Evolutionary conservation across 2,888 invertebrate species (phyloP), one percentile per base, ranked within the genome.

Genomic region (Pristionchus arcanus): DNA sequence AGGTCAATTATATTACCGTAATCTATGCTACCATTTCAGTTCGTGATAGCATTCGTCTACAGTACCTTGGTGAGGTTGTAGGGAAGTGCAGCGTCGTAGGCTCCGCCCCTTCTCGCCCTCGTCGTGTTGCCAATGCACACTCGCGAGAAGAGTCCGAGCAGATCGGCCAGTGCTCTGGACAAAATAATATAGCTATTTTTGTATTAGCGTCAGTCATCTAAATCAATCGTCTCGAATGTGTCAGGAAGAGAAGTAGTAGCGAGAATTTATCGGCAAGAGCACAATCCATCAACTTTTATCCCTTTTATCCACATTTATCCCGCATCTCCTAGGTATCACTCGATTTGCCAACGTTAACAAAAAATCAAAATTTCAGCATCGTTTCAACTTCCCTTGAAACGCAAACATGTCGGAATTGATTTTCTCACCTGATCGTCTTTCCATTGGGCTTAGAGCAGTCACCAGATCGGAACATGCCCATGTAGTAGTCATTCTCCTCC

Each of bases 401-500:
- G 1, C 25, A 13, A 81, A 37, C 25, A 19, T 16, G 21, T 5
- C 77, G 13, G 37, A 15, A 11, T 49, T 81, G 49, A 0, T 55
- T 31, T 28, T 9, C 85, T 55, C 34, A 55, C 85, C 85, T 85
- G 59, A 85, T 16, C 11, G 59, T 31, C 63, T 63, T 81, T 21
- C 25, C 9, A 19, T 19, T 28, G 49, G 2, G 7, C 28, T 66
- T 49, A 37, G 91, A 86, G 28, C 90, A 63, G 2, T 90, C 91
- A 13, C 92, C 68, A 0, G 63, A 42, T 81, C 92, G 92, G 19
- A 53, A 13, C 84, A 92, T 90, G 31, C 91, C 90, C 21, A 59
- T 28, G 92, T 92, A 93, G 81, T 90, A 92, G 42, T 89, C 91
- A 31, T 90, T 74, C 68, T 93, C 93, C n/a, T 90, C 91, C 37